Evolutionary conservation across 2,888 invertebrate species (phyloP).

Genomic region (Andrena chrysosceles): DNA sequence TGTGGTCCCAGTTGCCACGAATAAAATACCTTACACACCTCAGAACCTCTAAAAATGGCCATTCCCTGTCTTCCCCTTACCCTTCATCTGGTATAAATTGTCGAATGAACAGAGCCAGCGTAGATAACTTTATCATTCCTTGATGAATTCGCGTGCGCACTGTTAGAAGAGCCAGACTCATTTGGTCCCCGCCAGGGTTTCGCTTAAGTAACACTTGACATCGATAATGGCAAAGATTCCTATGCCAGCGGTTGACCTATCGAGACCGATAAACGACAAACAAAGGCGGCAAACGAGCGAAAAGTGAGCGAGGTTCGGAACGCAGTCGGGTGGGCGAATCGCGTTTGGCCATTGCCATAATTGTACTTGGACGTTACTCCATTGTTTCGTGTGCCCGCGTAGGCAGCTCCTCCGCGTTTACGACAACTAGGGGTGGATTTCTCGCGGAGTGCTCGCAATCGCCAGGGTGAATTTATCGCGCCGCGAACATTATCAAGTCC

Average conservation of each 20-base stretch:
- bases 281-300: slow-evolving; percentile 33
- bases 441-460: slow-evolving; percentile 17
- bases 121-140: no score
- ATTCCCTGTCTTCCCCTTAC: no score
- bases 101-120: no score
- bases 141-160: no score
- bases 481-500: not conserved
- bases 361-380: slow-evolving; percentile 55
- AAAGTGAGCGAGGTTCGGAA: slow-evolving; percentile 43
- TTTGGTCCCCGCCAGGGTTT: not conserved
- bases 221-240: slow-evolving; percentile 18
- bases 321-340: slow-evolving; percentile 55
- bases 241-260: slow-evolving; percentile 28
- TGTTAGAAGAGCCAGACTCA: no score
- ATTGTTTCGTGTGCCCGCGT: slow-evolving; percentile 58
- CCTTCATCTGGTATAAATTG: no score
- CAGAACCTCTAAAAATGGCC: no score
- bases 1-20: no score
- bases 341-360: slow-evolving; percentile 64
- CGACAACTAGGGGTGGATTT: slow-evolving; percentile 44
- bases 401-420: slow-evolving; percentile 24
- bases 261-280: slow-evolving; percentile 16
- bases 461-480: not conserved
- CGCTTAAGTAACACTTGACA: not conserved
- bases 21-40: no score